Conservation (phyloP, 2,113 vertebrate species). For the Ursus arctos region DNA sequence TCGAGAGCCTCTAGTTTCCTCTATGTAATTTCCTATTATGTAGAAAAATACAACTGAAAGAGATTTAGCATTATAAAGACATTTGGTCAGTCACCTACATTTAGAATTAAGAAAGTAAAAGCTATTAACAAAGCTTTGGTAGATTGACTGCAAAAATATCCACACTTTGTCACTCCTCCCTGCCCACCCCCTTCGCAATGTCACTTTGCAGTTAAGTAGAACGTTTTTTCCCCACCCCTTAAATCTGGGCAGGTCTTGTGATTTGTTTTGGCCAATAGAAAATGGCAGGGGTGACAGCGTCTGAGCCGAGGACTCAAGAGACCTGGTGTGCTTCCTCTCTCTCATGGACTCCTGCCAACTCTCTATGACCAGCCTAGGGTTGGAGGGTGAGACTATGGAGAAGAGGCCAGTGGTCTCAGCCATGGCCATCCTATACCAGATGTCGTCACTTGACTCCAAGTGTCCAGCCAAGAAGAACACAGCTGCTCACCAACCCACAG, state of each 20-base stretch:
- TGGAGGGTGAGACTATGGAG: not conserved
- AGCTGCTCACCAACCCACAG: not conserved
- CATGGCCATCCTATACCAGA: not conserved
- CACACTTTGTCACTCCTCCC: not conserved
- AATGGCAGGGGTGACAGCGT: not conserved
- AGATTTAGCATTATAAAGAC: not conserved
- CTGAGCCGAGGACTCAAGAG: not conserved
- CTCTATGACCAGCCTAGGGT: not conserved
- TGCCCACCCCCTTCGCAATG: not conserved
- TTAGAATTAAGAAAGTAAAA: not conserved
- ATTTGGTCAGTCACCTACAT: not conserved
- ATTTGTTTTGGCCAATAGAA: not conserved
- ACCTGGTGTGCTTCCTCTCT: not conserved
- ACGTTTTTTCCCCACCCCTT: not conserved
- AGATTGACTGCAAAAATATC: not conserved
- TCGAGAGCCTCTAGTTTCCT: not conserved
- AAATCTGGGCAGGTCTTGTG: not conserved
- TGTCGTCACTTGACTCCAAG: not conserved
- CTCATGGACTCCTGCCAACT: not conserved
- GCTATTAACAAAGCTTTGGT: not conserved
- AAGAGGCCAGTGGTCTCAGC: not conserved
- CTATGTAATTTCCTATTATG: no score
- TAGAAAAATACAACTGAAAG: not conserved
- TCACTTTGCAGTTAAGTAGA: not conserved
- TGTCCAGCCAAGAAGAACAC: not conserved